These are phyloP conservation scores for Anastatus disparis DNA, from an alignment of 1,140 invertebrate genomes.

Conservation along the genomic window DNA sequence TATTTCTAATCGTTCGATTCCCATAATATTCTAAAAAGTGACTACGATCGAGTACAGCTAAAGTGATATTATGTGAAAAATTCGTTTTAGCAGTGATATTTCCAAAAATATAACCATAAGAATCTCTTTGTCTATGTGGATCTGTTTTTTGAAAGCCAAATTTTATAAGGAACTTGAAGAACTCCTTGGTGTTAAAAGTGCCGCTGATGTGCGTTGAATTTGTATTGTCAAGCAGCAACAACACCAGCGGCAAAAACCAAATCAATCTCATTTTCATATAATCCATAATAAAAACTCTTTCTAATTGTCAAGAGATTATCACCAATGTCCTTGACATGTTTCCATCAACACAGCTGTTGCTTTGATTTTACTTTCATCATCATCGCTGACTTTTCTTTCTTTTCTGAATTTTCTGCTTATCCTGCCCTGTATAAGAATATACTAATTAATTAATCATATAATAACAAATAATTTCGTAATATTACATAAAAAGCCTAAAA, in stretches of 20 bases:
- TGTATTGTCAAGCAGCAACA: conserved; percentile 41
- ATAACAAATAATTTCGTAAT: no score
- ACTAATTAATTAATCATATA: no score
- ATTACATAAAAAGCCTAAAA: no score
- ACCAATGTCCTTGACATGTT: conserved; percentile 29
- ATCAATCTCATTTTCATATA: conserved; percentile 16
- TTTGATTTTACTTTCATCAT: neutral
- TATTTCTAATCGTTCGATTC: conserved; percentile 73
- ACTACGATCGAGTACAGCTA: conserved; percentile 86
- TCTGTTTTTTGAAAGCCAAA: conserved; percentile 98
- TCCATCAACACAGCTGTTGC: conserved; percentile 8
- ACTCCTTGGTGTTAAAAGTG: conserved; percentile 76
- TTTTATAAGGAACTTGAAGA: conserved; percentile 92
- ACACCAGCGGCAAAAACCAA: conserved; percentile 34
- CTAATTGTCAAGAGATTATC: conserved; percentile 30
- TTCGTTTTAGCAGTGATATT: conserved; percentile 83
- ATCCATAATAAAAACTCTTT: neutral
- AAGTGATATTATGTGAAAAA: conserved; percentile 77
- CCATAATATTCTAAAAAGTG: conserved; percentile 91
- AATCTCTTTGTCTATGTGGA: conserved; percentile 79
- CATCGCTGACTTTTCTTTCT: neutral
- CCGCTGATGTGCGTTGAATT: conserved; percentile 71
- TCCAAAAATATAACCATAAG: conserved; percentile 94
- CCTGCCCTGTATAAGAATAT: no score
- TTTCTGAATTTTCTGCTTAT: neutral